These are phyloP conservation scores for Rhynchophorus ferrugineus DNA, from an alignment of 1,140 invertebrate genomes.

Conservation along the genomic window DNA sequence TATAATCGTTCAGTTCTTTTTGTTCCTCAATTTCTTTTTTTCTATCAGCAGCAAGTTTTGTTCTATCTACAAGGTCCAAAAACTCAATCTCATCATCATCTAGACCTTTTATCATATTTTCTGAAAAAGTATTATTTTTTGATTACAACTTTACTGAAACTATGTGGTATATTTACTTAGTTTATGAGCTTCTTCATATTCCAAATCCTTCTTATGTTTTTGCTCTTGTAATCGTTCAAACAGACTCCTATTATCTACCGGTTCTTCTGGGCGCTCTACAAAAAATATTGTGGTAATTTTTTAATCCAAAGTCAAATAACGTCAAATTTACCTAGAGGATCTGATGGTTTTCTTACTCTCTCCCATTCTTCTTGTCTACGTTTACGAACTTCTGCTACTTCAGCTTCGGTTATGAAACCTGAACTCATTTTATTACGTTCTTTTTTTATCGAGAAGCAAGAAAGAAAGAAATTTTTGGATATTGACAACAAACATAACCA, in stretches of 20 bases:
- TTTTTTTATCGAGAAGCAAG: neutral
- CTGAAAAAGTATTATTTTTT: constrained; percentile 46
- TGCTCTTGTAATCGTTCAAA: constrained; percentile 88
- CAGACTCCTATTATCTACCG: constrained; percentile 72
- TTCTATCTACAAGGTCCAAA: constrained; percentile 78
- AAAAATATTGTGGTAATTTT: constrained; percentile 16
- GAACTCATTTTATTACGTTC: constrained; percentile 61
- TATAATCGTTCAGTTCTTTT: constrained; percentile 73
- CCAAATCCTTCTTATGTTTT: constrained; percentile 80
- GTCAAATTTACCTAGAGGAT: constrained; percentile 67
- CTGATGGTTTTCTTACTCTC: constrained; percentile 76
- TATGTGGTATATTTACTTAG: constrained; percentile 70
- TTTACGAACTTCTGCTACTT: constrained; percentile 70
- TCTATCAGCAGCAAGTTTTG: constrained; percentile 74
- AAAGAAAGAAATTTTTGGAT: neutral
- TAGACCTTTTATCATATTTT: constrained; percentile 89
- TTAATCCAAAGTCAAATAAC: constrained; percentile 6
- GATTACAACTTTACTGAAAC: neutral
- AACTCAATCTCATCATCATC: constrained; percentile 95
- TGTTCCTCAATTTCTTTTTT: constrained; percentile 74
- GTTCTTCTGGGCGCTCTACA: constrained; percentile 77
- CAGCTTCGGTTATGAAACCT: constrained; percentile 79
- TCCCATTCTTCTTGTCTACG: constrained; percentile 91
- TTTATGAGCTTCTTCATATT: constrained; percentile 91
- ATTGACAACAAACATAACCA: no score